Percentiles rank a stretch among this genome's conserved stretches.
These are phyloP conservation scores for Drosophila buzzatii DNA, from an alignment of 2,888 invertebrate genomes.

Conservation along the genomic window DNA sequence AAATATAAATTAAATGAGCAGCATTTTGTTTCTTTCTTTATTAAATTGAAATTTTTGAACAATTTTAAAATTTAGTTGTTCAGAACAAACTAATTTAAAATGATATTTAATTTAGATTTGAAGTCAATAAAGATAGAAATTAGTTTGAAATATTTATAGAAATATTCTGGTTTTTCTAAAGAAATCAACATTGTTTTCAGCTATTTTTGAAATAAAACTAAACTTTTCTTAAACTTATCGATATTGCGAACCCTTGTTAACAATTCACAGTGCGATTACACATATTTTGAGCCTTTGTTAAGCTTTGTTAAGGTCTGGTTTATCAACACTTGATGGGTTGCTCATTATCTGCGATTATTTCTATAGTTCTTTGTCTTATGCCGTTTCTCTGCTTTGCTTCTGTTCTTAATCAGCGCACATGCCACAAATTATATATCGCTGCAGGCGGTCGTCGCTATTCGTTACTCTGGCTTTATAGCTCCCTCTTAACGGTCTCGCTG, in stretches of 20 bases:
- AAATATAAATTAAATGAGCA: background rate
- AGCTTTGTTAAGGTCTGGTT: slow-evolving; percentile 13
- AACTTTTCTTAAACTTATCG: no score
- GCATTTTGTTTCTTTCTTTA: background rate
- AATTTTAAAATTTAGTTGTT: background rate
- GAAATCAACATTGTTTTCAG: no score
- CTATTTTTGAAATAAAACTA: no score
- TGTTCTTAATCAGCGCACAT: slow-evolving; percentile 19
- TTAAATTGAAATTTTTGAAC: background rate
- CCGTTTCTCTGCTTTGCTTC: slow-evolving; percentile 7
- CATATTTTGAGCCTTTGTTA: background rate
- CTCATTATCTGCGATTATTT: slow-evolving; percentile 15
- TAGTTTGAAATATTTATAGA: background rate
- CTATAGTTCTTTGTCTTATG: slow-evolving; percentile 13
- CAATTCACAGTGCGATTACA: background rate
- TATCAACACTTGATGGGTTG: slow-evolving; percentile 1
- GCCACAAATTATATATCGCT: slow-evolving; percentile 33
- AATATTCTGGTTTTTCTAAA: no score
- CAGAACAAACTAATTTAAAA: background rate
- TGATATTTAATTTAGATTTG: background rate
- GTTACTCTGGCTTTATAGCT: slow-evolving; percentile 13
- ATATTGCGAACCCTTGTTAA: no score
- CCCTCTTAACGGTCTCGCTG: background rate
- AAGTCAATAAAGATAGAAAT: background rate
- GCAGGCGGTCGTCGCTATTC: slow-evolving; percentile 34